phyloP scores from a whole-genome alignment of 2,113 vertebrate genomes.

The Dicerorhinus sumatrensis region DNA sequence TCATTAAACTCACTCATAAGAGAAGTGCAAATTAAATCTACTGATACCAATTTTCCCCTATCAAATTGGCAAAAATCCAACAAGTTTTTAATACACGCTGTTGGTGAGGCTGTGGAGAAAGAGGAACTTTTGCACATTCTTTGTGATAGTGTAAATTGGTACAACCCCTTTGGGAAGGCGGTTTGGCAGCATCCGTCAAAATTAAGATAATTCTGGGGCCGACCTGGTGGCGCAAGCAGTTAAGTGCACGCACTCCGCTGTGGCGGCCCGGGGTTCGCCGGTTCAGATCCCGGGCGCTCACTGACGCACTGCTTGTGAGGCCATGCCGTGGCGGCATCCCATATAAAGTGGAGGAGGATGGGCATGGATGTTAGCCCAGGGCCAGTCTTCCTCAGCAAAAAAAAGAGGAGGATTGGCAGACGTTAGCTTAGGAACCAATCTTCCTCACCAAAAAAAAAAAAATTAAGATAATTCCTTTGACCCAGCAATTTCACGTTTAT shows the following conservation, averaged over 20 bases:
- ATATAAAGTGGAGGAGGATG: no score
- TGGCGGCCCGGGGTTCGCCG: no score
- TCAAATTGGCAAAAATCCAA: neutral
- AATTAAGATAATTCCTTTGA: constrained; percentile 47
- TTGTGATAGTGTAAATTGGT: neutral
- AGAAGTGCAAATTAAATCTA: constrained; percentile 67
- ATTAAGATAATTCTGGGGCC: constrained; percentile 1
- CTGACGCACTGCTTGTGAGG: no score
- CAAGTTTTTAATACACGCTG: neutral
- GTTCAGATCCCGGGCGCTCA: no score
- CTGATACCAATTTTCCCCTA: constrained; percentile 62
- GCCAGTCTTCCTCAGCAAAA: no score
- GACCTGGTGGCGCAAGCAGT: no score
- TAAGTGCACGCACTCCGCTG: no score
- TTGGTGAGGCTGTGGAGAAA: neutral
- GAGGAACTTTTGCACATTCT: neutral
- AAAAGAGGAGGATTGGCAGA: no score
- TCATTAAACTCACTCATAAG: neutral
- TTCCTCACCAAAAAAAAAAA: neutral
- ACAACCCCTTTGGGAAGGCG: neutral
- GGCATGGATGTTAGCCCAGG: no score
- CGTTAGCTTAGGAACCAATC: no score
- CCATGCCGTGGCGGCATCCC: no score
- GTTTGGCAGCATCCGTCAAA: neutral
- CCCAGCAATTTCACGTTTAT: neutral